Evolutionary conservation across 2,113 vertebrate genomes (phyloP).

Genomic region (Xenopus borealis): DNA sequence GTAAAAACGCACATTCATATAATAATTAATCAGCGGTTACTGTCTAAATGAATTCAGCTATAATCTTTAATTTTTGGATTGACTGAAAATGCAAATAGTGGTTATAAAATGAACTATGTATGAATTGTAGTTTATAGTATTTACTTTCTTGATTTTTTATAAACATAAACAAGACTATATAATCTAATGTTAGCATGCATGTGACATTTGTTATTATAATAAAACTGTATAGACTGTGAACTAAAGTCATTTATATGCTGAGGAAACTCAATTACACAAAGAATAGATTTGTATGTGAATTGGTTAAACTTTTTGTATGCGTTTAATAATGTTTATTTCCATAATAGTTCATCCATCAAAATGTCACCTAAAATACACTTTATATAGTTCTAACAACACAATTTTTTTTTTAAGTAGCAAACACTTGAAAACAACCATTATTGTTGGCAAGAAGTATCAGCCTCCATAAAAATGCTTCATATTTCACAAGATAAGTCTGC

Average conservation of each 20-base stretch:
- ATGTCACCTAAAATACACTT: neutral
- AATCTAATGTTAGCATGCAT: neutral
- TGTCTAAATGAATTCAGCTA: neutral
- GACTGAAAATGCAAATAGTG: neutral
- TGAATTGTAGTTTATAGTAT: neutral
- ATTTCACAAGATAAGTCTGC: no score
- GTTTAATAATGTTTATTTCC: neutral
- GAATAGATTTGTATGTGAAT: neutral
- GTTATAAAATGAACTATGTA: neutral
- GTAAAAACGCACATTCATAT: no score
- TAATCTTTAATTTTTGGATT: neutral
- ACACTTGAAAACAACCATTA: no score
- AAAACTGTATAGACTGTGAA: neutral
- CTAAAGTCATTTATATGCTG: slow-evolving; percentile 7
- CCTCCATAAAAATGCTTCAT: no score
- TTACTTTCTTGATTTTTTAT: neutral
- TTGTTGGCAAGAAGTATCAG: no score
- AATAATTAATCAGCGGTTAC: no score
- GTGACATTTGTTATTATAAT: neutral
- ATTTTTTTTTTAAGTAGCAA: no score
- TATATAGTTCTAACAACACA: neutral
- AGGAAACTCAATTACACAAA: neutral
- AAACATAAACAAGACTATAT: neutral
- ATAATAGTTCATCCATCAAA: neutral
- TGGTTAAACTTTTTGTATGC: neutral